Base-by-base conservation (phyloP, 2,113 vertebrate genomes). In the Takifugu flavidus region DNA sequence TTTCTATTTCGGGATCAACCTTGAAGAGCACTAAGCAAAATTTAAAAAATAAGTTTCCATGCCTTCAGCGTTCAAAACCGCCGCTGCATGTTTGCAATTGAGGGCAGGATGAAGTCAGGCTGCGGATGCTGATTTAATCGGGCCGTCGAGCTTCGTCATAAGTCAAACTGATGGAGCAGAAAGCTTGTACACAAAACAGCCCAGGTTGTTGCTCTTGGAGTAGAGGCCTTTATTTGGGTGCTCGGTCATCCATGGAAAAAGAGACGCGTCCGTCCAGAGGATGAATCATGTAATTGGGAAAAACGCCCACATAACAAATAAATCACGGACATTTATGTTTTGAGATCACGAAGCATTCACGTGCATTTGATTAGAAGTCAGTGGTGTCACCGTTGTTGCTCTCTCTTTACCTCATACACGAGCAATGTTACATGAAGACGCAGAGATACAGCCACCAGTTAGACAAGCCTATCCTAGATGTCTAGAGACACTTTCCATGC, bases 381-480 rank as follows among this genome's bases (percentile, higher is more conserved):
- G 25, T 28, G 10, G 28, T 27, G 3, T 6, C 5, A 12, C 50
- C 28, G 10, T 26, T 25, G 15, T 50, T 49, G 15, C n/a, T 27
- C 20, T 43, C 6, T 7, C 49, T 62, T 65, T 31, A 8, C n/a
- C 13, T 15, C 7, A 42, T 42, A 42, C 60, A 46, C 13, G 15
- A 4, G n/a, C 45, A 14, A 47, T 15, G 45, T 47, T 15, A 56
- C 28, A 60, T 31, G 43, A n/a, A 70, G 20, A 42, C 7, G 46
- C 39, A 49, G 14, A 15, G 4, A 49, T 25, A 20, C n/a, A 25
- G 6, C 76, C 67, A 82, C 78, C 72, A 57, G 57, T 70, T 62
- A 64, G 75, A 80, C 79, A 47, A 65, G 75, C 56, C 57, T 59
- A 74, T 69, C 74, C 74, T 72, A 75, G 59, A 84, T 78, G 68